Base-by-base conservation (phyloP, 2,797 vertebrate species). In the Pygocentrus nattereri region DNA sequence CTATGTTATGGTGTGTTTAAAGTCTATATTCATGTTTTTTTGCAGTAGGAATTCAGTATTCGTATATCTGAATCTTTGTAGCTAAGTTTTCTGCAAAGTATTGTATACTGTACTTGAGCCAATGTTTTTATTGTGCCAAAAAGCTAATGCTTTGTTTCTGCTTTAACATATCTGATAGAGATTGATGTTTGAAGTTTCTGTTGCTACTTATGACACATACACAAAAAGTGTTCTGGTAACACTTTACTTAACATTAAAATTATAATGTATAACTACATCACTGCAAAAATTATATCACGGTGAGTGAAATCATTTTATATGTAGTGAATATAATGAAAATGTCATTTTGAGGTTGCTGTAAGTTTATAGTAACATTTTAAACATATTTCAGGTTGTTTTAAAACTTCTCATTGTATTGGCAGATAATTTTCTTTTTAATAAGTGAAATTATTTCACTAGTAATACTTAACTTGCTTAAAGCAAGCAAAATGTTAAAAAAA, bases 101-200 rank as follows among this genome's bases (percentile, higher is more conserved):
- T 80, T 84, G 15, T 75, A 44, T 12, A 81, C 80, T 87, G 77
- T 88, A n/a, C n/a, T n/a, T 86, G 81, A 72, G 18, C 69, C 49
- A 82, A 83, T 76, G 59, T 89, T 90, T 90, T 90, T 90, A 72
- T 82, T 91, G 88, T 88, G 84, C 88, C 89, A 87, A 89, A 92
- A 82, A 88, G 56, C 85, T 89, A 89, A 90, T 87, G 86, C 6
- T 83, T 79, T 74, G 54, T 86, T 91, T 91, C 87, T 84, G 59
- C 59, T 30, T 62, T 62, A 62, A 13, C 59, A 18, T 30, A 2
- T 86, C 23, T 0, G 58, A 74, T 84, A 74, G 64, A 78, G 76
- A 62, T 61, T 54, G 71, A 61, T 73, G 41, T 76, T 34, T 81
- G 23, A 61, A 61, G 15, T 69, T 54, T 78, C 61, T 74, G 75